Percentiles rank a stretch among this genome's conserved stretches.
These are phyloP conservation scores for Hyposoter didymator DNA, from an alignment of 2,888 invertebrate genomes.

Conservation along the genomic window DNA sequence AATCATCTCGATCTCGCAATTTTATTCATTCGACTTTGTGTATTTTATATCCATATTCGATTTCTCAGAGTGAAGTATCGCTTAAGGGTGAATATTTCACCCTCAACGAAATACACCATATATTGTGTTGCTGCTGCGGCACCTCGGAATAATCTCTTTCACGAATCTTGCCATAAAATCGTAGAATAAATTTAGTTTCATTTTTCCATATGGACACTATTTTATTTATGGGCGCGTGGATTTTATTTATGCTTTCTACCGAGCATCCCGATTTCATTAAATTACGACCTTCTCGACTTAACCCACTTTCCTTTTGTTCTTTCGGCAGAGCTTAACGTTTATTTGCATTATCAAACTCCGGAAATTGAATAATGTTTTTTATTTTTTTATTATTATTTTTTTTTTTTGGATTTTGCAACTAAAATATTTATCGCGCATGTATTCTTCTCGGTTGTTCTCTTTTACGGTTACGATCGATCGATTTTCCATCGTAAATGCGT, in stretches of 20 bases:
- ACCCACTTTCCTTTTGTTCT: neutral
- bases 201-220: slow-evolving; percentile 34
- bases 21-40: slow-evolving; percentile 28
- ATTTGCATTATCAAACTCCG: neutral
- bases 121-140: neutral
- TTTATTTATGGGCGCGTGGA: neutral
- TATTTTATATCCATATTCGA: slow-evolving; percentile 13
- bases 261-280: neutral
- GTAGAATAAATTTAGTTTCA: slow-evolving; percentile 16
- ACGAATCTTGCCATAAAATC: slow-evolving; percentile 48
- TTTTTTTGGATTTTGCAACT: neutral
- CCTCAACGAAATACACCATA: slow-evolving; percentile 12
- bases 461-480: slow-evolving; percentile 48
- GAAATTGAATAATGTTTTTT: neutral
- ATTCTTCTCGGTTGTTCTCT: neutral
- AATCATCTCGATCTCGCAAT: slow-evolving; percentile 26
- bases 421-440: neutral
- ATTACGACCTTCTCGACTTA: neutral
- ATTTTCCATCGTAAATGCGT: slow-evolving; percentile 4
- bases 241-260: neutral
- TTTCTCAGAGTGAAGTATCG: slow-evolving; percentile 8
- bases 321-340: neutral
- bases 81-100: slow-evolving; percentile 25
- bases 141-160: slow-evolving; percentile 40
- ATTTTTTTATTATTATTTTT: neutral